Conservation (phyloP, 2,113 vertebrate genomes). For the Xyrauchen texanus region DNA sequence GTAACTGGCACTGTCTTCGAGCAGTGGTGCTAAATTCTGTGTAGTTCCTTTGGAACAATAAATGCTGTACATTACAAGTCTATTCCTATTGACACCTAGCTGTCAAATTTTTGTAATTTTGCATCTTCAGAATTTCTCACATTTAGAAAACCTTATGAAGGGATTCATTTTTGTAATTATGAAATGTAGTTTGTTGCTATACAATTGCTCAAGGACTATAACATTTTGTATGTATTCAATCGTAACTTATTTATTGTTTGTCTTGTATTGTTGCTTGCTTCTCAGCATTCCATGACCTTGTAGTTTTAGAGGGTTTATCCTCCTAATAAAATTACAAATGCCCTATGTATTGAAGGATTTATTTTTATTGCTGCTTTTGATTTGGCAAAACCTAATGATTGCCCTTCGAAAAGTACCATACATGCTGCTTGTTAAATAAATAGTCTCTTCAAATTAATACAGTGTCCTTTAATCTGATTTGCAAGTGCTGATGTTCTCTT, state of each 20-base stretch:
- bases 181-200: slow-evolving; percentile 45
- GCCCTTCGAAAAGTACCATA: not conserved
- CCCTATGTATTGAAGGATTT: slow-evolving; percentile 4
- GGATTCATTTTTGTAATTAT: not conserved
- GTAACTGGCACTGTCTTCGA: slow-evolving; percentile 15
- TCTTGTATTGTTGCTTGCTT: not conserved
- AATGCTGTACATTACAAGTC: not conserved
- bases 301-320: slow-evolving; percentile 22
- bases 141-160: not conserved
- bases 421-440: slow-evolving; percentile 18
- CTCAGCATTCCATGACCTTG: slow-evolving; percentile 3
- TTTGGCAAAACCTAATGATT: slow-evolving; percentile 11
- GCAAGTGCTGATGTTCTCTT: not conserved
- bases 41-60: slow-evolving; percentile 17
- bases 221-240: slow-evolving; percentile 27
- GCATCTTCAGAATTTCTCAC: not conserved
- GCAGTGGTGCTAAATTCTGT: not conserved
- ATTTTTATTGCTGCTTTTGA: not conserved
- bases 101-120: not conserved
- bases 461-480: too few species aligned
- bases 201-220: slow-evolving; percentile 16
- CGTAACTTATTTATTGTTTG: not conserved
- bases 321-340: slow-evolving; percentile 4
- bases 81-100: too few species aligned
- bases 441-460: not conserved